A percentile compares a stretch with the other conserved stretches of the same genome.
Evolutionary conservation across 2,888 invertebrate species (phyloP).

Genomic region (Cistogaster globosa): DNA sequence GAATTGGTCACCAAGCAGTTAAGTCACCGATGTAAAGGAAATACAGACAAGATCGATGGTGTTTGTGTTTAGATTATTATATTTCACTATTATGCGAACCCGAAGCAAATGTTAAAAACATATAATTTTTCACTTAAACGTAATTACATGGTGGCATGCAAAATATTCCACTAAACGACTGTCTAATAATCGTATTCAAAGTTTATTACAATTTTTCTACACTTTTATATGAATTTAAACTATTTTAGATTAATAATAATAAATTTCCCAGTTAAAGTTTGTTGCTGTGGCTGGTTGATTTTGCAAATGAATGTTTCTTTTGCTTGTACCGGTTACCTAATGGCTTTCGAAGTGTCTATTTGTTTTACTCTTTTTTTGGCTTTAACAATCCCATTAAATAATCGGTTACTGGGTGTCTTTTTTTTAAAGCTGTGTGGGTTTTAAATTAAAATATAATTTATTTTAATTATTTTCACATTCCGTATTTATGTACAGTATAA

Average conservation of each 20-base stretch:
- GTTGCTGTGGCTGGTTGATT: not conserved
- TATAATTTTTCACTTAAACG: slow-evolving; percentile 74
- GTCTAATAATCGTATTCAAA: slow-evolving; percentile 64
- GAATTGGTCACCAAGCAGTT: slow-evolving; percentile 6
- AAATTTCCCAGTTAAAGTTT: slow-evolving; percentile 54
- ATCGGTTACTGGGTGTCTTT: slow-evolving; percentile 24
- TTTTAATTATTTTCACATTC: slow-evolving; percentile 59
- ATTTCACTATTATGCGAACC: slow-evolving; percentile 1
- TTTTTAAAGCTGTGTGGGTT: slow-evolving; percentile 17
- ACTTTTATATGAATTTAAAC: slow-evolving; percentile 2
- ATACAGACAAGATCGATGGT: slow-evolving; percentile 62
- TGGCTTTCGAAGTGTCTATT: slow-evolving; percentile 36
- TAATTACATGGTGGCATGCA: slow-evolving; percentile 72
- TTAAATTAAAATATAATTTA: slow-evolving; percentile 56
- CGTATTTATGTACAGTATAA: slow-evolving; percentile 38
- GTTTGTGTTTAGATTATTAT: slow-evolving; percentile 30
- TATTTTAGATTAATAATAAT: slow-evolving; percentile 55
- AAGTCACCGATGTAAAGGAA: not conserved
- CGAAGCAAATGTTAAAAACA: slow-evolving; percentile 44
- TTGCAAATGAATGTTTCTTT: slow-evolving; percentile 18
- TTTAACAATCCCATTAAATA: slow-evolving; percentile 47
- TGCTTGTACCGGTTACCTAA: not conserved
- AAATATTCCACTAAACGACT: slow-evolving; percentile 66
- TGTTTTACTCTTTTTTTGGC: not conserved
- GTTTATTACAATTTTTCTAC: slow-evolving; percentile 6